Evolutionary conservation across 2,888 invertebrate species (phyloP).

Genomic region (Metopia argyrocephala): DNA sequence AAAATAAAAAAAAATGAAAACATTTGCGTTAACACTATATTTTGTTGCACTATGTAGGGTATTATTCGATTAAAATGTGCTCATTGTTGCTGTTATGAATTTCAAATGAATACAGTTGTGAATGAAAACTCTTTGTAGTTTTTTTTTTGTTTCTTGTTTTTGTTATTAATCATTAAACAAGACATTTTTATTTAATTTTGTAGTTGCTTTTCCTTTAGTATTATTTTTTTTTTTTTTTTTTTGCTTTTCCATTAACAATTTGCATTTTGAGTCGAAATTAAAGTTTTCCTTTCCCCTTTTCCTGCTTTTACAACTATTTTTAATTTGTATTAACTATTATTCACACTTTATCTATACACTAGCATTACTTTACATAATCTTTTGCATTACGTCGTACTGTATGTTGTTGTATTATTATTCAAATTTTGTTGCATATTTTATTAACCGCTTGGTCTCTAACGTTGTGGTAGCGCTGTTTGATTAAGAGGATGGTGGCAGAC

Average conservation of each 20-base stretch:
- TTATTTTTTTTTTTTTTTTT: too few relatives aligned
- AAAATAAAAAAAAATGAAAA: too few relatives aligned
- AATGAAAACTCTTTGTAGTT: slow-evolving; percentile 33
- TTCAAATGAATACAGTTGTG: slow-evolving; percentile 43
- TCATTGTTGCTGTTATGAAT: slow-evolving; percentile 53
- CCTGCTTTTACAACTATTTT: background rate
- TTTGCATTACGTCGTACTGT: background rate
- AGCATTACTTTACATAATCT: background rate
- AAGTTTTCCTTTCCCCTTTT: background rate
- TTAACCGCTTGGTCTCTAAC: slow-evolving; percentile 44
- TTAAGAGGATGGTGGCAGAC: background rate
- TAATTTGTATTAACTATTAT: background rate
- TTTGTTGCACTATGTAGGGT: too few relatives aligned
- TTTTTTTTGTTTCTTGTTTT: background rate
- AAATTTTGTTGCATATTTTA: slow-evolving; percentile 62
- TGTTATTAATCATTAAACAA: slow-evolving; percentile 8
- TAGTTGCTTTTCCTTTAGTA: too few relatives aligned
- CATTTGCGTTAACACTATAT: too few relatives aligned
- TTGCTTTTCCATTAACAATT: slow-evolving; percentile 1
- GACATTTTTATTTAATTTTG: background rate
- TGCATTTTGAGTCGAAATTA: slow-evolving; percentile 32
- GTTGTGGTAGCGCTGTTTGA: slow-evolving; percentile 34
- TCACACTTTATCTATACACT: background rate
- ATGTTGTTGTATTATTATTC: slow-evolving; percentile 46
- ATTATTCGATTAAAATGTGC: background rate